A percentile compares a stretch with the other conserved stretches of the same genome.
Evolutionary conservation across 2,888 invertebrate genomes (phyloP).

Genomic region (Emmelina monodactyla): DNA sequence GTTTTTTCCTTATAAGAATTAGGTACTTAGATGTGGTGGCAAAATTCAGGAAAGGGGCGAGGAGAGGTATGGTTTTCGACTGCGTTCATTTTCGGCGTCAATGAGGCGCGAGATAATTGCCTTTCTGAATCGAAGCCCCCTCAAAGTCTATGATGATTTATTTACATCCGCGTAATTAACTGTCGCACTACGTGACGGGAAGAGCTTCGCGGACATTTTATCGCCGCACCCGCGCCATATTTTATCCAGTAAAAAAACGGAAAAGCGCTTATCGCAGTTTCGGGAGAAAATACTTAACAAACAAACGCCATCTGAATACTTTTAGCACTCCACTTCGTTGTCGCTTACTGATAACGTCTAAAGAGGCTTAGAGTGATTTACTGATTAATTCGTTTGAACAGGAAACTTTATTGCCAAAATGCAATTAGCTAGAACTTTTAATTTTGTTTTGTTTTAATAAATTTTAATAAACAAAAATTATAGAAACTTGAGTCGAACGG

Average conservation of each 20-base stretch:
- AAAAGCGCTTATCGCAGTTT: constrained; percentile 51
- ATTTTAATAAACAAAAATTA: no score
- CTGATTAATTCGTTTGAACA: constrained; percentile 40
- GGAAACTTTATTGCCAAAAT: no score
- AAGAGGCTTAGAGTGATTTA: constrained; percentile 50
- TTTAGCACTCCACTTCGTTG: constrained; percentile 43
- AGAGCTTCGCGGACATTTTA: constrained; percentile 54
- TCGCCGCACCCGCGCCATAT: constrained; percentile 46
- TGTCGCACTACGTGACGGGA: constrained; percentile 64
- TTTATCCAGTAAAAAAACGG: constrained; percentile 51
- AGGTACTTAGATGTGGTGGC: constrained; percentile 40
- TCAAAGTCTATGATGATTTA: constrained; percentile 62
- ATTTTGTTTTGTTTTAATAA: no score
- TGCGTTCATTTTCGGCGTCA: constrained; percentile 54
- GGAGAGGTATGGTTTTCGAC: constrained; percentile 26
- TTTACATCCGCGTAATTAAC: constrained; percentile 65
- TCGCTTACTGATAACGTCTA: constrained; percentile 49
- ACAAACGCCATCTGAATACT: constrained; percentile 57
- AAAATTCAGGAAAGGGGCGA: constrained; percentile 43
- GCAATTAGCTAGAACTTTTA: no score
- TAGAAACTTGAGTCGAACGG: no score
- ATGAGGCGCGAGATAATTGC: constrained; percentile 63
- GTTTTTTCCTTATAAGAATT: constrained; percentile 49
- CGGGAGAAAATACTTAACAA: constrained; percentile 53
- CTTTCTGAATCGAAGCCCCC: constrained; percentile 57